Conservation (phyloP, 2,113 vertebrate species). For the Notothenia rossii region DNA sequence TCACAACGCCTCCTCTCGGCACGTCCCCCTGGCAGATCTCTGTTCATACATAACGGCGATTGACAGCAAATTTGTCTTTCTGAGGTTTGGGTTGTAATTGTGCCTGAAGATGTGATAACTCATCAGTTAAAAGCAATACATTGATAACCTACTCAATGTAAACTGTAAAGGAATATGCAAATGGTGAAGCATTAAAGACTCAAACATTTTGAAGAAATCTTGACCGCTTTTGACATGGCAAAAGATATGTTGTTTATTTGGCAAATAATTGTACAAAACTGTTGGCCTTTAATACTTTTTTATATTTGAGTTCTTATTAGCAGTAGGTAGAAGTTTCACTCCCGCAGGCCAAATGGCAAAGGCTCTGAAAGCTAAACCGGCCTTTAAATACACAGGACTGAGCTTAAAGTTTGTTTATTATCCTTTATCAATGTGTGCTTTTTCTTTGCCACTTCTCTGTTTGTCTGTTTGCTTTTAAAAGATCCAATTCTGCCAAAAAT, state of each 20-base stretch:
- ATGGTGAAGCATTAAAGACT: slow-evolving; percentile 50
- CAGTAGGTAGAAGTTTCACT: slow-evolving; percentile 10
- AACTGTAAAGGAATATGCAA: slow-evolving; percentile 70
- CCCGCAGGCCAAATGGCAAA: slow-evolving; percentile 42
- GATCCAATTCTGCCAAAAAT: slow-evolving; percentile 21
- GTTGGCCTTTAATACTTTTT: slow-evolving; percentile 38
- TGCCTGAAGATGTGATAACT: slow-evolving; percentile 72
- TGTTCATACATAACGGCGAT: slow-evolving; percentile 63
- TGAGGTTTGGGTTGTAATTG: slow-evolving; percentile 69
- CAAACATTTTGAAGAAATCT: slow-evolving; percentile 29
- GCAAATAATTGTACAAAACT: slow-evolving; percentile 51
- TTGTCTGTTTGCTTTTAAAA: slow-evolving; percentile 12
- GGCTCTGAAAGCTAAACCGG: slow-evolving; percentile 23
- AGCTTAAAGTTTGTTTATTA: slow-evolving; percentile 10
- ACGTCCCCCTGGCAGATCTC: slow-evolving; percentile 38
- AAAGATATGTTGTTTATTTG: slow-evolving; percentile 36
- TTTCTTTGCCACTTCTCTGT: background rate
- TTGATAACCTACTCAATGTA: slow-evolving; percentile 58
- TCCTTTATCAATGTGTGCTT: slow-evolving; percentile 30
- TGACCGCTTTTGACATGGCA: slow-evolving; percentile 57
- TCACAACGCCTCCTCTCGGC: slow-evolving; percentile 50
- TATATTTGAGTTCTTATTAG: slow-evolving; percentile 43
- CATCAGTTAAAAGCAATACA: slow-evolving; percentile 69
- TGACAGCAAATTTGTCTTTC: slow-evolving; percentile 73
- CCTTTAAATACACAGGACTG: slow-evolving; percentile 35